Percentiles rank a stretch among this genome's conserved stretches.
Conservation (phyloP, 2,797 vertebrate species). For the Eptatretus atami region DNA sequence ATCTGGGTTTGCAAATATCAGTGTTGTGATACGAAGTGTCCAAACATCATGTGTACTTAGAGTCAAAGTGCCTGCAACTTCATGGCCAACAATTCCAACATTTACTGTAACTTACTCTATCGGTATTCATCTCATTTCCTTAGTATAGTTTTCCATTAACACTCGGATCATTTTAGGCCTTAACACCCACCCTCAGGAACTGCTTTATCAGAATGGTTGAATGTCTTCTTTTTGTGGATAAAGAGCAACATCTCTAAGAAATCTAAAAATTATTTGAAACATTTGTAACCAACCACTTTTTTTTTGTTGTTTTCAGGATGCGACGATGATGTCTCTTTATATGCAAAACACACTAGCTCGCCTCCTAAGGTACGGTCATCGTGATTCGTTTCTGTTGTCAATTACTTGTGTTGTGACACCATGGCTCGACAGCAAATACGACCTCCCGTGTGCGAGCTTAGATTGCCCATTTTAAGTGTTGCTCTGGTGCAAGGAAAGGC, state of each 20-base stretch:
- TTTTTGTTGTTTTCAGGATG: slow-evolving; percentile 28
- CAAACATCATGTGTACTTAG: too few species aligned
- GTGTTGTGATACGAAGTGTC: too few species aligned
- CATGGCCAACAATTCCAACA: too few species aligned
- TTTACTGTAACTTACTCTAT: too few species aligned
- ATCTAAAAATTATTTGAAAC: background rate
- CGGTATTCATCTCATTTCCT: too few species aligned
- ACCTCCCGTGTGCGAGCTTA: slow-evolving; percentile 13
- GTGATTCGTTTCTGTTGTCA: slow-evolving; percentile 10
- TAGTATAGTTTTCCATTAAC: too few species aligned
- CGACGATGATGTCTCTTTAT: slow-evolving; percentile 66
- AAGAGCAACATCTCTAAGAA: too few species aligned
- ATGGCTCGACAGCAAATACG: background rate
- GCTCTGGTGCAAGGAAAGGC: slow-evolving; percentile 61
- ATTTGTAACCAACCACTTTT: background rate
- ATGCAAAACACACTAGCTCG: slow-evolving; percentile 70
- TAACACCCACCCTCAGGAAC: too few species aligned
- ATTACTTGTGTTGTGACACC: slow-evolving; percentile 9
- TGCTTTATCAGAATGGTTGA: background rate
- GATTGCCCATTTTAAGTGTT: slow-evolving; percentile 57
- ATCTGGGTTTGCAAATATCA: too few species aligned
- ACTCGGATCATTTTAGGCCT: too few species aligned
- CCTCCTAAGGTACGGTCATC: slow-evolving; percentile 35
- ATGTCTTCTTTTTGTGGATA: background rate
- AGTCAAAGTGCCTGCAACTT: too few species aligned